Conservation (phyloP, 53 echinoderm and acorn worm genomes). For the Temnopleurus reevesii region DNA sequence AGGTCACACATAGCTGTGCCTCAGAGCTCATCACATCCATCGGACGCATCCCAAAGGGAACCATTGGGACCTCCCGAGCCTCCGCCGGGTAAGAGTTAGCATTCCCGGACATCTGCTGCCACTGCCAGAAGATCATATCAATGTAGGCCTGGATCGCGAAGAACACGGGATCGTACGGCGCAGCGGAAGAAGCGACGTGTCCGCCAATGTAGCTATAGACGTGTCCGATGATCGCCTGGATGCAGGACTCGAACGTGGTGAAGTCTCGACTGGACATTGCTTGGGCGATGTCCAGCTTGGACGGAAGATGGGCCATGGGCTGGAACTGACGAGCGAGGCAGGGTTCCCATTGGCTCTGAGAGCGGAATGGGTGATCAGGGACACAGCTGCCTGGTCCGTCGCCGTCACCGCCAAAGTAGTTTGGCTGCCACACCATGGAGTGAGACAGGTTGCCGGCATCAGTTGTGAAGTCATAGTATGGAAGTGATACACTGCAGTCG, state of each 20-base stretch:
- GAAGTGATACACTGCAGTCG: conserved; percentile 86
- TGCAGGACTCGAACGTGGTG: conserved; percentile 71
- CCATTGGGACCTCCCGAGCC: conserved; percentile 73
- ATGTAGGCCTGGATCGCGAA: conserved; percentile 86
- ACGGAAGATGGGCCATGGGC: conserved; percentile 69
- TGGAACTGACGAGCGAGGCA: conserved; percentile 80
- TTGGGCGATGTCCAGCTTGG: conserved; percentile 86
- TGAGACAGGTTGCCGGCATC: conserved; percentile 81
- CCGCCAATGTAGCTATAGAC: conserved; percentile 88
- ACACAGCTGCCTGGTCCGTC: conserved; percentile 80
- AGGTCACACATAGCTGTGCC: conserved; percentile 84
- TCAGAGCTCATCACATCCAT: conserved; percentile 75
- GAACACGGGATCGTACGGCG: conserved; percentile 94
- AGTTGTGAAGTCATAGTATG: conserved; percentile 96
- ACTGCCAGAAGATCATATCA: conserved; percentile 93
- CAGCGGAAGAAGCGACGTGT: conserved; percentile 76
- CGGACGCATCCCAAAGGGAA: conserved; percentile 84
- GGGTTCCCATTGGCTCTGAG: conserved; percentile 73
- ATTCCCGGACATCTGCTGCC: conserved; percentile 77
- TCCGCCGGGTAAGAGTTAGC: conserved; percentile 66
- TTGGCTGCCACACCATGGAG: conserved; percentile 90
- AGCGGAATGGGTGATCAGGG: conserved; percentile 90
- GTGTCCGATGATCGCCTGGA: conserved; percentile 88
- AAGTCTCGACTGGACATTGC: conserved; percentile 78
- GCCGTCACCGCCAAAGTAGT: conserved; percentile 95